Evolutionary conservation across 2,797 vertebrate genomes (phyloP).

Genomic region (Cetoscarus ocellatus): DNA sequence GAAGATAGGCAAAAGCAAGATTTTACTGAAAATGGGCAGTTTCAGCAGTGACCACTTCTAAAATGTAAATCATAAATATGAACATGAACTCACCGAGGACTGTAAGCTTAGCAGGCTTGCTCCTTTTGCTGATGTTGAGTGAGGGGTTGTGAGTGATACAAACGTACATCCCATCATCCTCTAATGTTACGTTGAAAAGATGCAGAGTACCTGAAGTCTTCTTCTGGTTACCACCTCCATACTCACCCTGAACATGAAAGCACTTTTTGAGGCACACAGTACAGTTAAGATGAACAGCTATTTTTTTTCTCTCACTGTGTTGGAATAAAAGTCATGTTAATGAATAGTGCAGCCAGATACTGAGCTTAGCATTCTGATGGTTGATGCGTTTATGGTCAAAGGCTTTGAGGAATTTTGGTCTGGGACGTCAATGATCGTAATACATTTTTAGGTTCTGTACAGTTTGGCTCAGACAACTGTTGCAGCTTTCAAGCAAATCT

Average conservation of each 20-base stretch:
- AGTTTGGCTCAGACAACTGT: too few species aligned
- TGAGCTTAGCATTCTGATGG: too few species aligned
- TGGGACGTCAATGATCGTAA: too few species aligned
- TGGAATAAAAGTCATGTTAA: too few species aligned
- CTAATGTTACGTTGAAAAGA: conserved; percentile 76
- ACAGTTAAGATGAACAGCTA: not conserved
- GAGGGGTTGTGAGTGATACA: conserved; percentile 80
- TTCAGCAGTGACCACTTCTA: too few species aligned
- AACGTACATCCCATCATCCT: conserved; percentile 81
- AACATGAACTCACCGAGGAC: conserved; percentile 71
- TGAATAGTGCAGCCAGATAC: too few species aligned
- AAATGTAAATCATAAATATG: not conserved
- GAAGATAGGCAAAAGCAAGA: not conserved
- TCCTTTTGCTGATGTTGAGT: conserved; percentile 77
- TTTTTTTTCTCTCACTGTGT: too few species aligned
- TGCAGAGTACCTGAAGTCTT: conserved; percentile 84
- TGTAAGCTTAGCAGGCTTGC: conserved; percentile 75
- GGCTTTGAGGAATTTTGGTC: too few species aligned
- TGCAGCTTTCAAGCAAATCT: too few species aligned
- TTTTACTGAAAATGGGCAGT: too few species aligned
- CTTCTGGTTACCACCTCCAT: conserved; percentile 81
- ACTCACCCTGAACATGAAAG: conserved; percentile 80
- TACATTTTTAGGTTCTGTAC: too few species aligned
- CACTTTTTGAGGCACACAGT: not conserved
- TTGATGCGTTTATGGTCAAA: too few species aligned